Conservation (phyloP, 2,888 invertebrate genomes). For the Mermis nigrescens region DNA sequence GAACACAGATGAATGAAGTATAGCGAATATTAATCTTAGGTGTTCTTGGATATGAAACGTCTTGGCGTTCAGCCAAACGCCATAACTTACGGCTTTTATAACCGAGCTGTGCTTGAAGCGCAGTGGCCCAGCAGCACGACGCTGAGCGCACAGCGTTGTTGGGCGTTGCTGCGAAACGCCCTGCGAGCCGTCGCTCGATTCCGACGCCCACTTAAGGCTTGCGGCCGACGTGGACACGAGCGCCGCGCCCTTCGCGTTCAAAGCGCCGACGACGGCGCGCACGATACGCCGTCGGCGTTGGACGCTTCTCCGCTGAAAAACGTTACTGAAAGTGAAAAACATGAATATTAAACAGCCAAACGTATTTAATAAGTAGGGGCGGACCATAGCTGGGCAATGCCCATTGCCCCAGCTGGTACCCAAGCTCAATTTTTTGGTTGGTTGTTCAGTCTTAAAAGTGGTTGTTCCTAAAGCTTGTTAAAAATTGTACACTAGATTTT, state of each 20-base stretch:
- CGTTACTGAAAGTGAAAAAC: neutral
- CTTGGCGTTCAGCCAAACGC: conserved; percentile 88
- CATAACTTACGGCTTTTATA: conserved; percentile 78
- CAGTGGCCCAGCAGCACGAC: conserved; percentile 62
- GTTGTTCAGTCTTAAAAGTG: too few relatives aligned
- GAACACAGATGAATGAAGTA: too few relatives aligned
- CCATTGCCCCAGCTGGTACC: too few relatives aligned
- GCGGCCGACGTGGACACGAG: neutral
- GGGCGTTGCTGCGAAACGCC: conserved; percentile 81
- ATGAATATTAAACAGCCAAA: neutral
- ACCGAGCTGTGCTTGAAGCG: conserved; percentile 65
- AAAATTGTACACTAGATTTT: too few relatives aligned
- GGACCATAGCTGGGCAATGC: too few relatives aligned
- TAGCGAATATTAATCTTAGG: neutral
- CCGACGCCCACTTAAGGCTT: conserved; percentile 42
- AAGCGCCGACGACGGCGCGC: neutral
- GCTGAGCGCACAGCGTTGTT: conserved; percentile 59
- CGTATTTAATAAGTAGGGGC: too few relatives aligned
- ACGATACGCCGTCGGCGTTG: neutral
- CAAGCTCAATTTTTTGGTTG: too few relatives aligned
- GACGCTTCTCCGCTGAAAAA: too few relatives aligned
- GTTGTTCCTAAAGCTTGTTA: too few relatives aligned
- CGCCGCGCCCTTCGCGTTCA: neutral
- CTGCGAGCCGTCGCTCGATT: conserved; percentile 74
- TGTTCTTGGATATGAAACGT: conserved; percentile 62